Conservation (phyloP, 2,888 invertebrate species). For the Omphaloscelis lunosa region DNA sequence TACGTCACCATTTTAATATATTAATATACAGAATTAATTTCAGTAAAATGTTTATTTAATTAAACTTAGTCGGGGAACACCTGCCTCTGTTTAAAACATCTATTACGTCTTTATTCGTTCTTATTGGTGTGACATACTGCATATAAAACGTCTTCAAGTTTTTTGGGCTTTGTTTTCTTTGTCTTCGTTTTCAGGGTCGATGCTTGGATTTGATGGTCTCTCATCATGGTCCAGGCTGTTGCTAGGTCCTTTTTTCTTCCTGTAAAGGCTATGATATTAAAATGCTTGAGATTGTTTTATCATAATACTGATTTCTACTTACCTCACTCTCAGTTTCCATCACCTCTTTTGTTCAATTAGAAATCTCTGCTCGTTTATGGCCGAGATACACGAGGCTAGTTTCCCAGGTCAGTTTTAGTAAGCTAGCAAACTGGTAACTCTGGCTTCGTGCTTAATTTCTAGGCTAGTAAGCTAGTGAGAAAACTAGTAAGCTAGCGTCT, state of each 20-base stretch:
- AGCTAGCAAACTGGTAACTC: too few relatives aligned
- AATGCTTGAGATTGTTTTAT: background rate
- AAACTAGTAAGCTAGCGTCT: too few relatives aligned
- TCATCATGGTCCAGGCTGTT: background rate
- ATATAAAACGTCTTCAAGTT: conserved; percentile 10
- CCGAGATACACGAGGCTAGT: too few relatives aligned
- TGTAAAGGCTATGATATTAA: background rate
- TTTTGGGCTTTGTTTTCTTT: background rate
- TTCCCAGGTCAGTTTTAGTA: too few relatives aligned
- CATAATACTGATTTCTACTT: background rate
- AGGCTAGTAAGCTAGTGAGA: too few relatives aligned
- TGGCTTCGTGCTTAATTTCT: too few relatives aligned
- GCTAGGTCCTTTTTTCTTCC: background rate
- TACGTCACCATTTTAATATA: conserved; percentile 48
- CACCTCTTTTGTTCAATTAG: too few relatives aligned
- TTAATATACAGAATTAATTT: conserved; percentile 59
- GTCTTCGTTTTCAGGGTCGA: background rate
- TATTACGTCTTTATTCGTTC: conserved; percentile 49
- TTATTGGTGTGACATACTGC: conserved; percentile 45
- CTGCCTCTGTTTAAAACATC: conserved; percentile 51
- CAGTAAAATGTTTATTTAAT: conserved; percentile 63
- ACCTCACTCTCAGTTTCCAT: background rate
- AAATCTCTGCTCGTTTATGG: too few relatives aligned
- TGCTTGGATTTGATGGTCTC: background rate
- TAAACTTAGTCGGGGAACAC: conserved; percentile 55